Evolutionary conservation across 2,113 vertebrate species (phyloP), one percentile per base, ranked within the genome.

Genomic region (Oncorhynchus gorbuscha): DNA sequence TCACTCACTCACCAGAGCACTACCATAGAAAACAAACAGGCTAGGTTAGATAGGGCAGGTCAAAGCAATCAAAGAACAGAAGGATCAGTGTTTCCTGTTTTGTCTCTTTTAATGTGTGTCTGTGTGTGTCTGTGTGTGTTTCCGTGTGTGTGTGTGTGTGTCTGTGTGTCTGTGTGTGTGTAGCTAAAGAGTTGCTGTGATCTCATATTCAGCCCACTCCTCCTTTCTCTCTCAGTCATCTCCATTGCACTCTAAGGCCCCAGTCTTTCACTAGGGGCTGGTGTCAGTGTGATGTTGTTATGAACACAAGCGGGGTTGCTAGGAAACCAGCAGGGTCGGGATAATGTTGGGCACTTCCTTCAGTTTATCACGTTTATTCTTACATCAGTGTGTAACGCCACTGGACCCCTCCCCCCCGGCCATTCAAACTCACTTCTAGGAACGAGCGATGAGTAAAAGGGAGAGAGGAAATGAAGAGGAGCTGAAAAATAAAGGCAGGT

Each of bases 221-320:
- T 9, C 22, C 18, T n/a, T 5, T 5, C 20, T 71, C 32, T 45
- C 76, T 11, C 16, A 26, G 39, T 69, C 28, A 30, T 13, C 45
- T 22, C n/a, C 39, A 45, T 24, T 24, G 9, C 39, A 22, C 20
- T 24, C 20, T 62, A 9, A 24, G 59, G 20, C n/a, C 65, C 20
- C 62, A 51, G 80, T 69, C 76, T 79, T 67, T 75, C 73, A 73
- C 75, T 76, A 73, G 9, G 68, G 79, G 83, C 72, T 84, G 76
- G 66, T 45, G 11, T 45, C 39, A 45, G 39, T 91, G 86, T 88
- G 39, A 1, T 45, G 85, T 90, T 87, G 84, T 86, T 87, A 83
- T 89, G 88, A 90, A 93, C 80, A 93, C 83, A 85, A 5, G 71
- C 72, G 18, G 2, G 14, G 89, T 90, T 90, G 89, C 91, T 80